Percentiles rank a stretch among this genome's conserved stretches.
Conservation (phyloP, 2,113 vertebrate genomes). For the Monarcha castaneiventris region DNA sequence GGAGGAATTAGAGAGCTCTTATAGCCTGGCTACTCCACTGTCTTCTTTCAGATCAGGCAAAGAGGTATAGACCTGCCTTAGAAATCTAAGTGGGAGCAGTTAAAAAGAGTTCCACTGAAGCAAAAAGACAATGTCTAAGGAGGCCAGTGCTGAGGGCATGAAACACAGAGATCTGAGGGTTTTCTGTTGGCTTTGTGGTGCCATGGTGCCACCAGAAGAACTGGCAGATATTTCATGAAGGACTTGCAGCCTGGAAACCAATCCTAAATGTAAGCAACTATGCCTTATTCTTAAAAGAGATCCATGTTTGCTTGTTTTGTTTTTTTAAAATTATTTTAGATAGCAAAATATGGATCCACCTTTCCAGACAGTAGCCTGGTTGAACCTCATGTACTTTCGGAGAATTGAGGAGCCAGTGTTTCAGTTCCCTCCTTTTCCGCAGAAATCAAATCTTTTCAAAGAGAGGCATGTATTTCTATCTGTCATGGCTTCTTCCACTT, state of each 20-base stretch:
- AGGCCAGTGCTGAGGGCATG: not conserved
- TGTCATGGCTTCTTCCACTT: not conserved
- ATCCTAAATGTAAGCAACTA: not conserved
- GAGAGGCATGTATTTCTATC: not conserved
- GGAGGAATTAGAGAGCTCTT: not conserved
- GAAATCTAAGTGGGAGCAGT: not conserved
- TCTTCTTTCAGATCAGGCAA: not conserved
- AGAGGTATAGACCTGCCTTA: not conserved
- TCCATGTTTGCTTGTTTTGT: rapidly evolving
- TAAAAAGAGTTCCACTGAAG: not conserved
- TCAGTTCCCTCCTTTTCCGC: not conserved
- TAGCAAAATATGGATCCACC: not conserved
- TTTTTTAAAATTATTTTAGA: not conserved
- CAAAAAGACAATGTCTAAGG: not conserved
- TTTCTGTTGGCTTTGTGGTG: not conserved
- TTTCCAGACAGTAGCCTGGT: not conserved
- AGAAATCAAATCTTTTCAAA: not conserved
- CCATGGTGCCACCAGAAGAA: not conserved
- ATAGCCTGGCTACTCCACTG: not conserved
- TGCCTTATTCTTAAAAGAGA: not conserved
- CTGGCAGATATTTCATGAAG: not conserved
- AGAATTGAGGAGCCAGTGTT: not conserved
- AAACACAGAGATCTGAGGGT: not conserved
- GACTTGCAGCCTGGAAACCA: not conserved
- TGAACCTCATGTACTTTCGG: not conserved